Evolutionary conservation across 2,797 vertebrate species (phyloP).

Genomic region (Rhinophrynus dorsalis): DNA sequence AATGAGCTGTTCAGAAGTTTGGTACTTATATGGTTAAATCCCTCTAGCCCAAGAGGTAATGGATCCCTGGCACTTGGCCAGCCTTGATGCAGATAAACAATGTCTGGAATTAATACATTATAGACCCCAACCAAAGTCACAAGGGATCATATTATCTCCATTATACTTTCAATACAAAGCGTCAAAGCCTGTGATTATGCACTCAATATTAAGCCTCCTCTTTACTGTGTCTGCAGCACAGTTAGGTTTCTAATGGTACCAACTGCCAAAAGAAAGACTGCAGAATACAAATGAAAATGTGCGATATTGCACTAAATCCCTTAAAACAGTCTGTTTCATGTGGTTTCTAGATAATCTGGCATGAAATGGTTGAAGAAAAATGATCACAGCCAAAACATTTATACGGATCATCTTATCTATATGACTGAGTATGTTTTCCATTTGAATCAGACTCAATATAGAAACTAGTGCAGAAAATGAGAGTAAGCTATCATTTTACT

Average conservation of each 20-base stretch:
- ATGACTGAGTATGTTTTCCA: conserved; percentile 20
- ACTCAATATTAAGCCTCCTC: background rate
- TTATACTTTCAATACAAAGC: background rate
- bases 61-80: background rate
- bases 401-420: conserved; percentile 17
- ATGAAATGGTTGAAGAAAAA: conserved; percentile 1
- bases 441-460: conserved; percentile 13
- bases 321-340: conserved; percentile 10
- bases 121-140: background rate
- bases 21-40: too few relatives aligned
- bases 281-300: background rate
- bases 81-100: background rate
- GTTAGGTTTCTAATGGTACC: background rate
- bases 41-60: background rate
- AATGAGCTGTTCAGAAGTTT: too few relatives aligned
- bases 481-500: too few relatives aligned
- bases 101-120: conserved; percentile 8
- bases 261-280: background rate
- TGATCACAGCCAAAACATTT: conserved; percentile 23
- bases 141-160: background rate
- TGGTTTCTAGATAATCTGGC: conserved; percentile 27
- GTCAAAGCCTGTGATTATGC: background rate
- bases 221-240: background rate
- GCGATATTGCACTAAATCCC: background rate
- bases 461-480: background rate